Percentiles rank a stretch among this genome's conserved stretches.
phyloP scores from a whole-genome alignment of 2,888 invertebrate genomes.

The Tetropium fuscum region DNA sequence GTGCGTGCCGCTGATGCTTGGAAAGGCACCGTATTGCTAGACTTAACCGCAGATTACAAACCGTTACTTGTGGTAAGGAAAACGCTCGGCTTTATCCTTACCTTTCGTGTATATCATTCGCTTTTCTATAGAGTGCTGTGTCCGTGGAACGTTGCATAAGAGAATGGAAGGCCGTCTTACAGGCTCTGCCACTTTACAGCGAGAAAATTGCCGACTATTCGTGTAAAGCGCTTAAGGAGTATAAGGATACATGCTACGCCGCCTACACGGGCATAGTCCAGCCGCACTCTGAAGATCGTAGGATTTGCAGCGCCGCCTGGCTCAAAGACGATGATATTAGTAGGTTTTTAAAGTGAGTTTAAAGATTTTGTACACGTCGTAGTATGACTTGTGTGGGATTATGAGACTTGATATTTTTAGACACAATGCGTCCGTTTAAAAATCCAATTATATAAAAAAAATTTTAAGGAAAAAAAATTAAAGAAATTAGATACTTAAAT shows the following conservation, averaged over 20 bases:
- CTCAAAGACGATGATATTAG: slow-evolving; percentile 96
- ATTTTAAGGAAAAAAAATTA: not conserved
- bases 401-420: too few species aligned
- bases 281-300: slow-evolving; percentile 80
- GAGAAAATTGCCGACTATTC: slow-evolving; percentile 81
- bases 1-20: slow-evolving; percentile 84
- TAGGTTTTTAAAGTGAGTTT: slow-evolving; percentile 84
- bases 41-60: slow-evolving; percentile 74
- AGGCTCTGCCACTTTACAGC: slow-evolving; percentile 79
- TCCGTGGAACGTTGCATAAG: slow-evolving; percentile 76
- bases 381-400: too few species aligned
- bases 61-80: slow-evolving; percentile 74
- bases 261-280: slow-evolving; percentile 83
- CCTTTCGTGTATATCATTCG: not conserved
- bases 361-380: too few species aligned
- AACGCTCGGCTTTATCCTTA: too few species aligned
- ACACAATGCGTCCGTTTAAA: too few species aligned
- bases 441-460: not conserved
- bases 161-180: slow-evolving; percentile 77
- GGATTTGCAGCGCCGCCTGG: slow-evolving; percentile 89
- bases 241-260: slow-evolving; percentile 79
- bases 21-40: slow-evolving; percentile 79
- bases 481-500: too few species aligned
- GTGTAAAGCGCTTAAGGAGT: slow-evolving; percentile 77
- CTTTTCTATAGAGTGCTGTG: slow-evolving; percentile 74